Conservation (phyloP, 2,888 invertebrate species). For the Papilio protenor region DNA sequence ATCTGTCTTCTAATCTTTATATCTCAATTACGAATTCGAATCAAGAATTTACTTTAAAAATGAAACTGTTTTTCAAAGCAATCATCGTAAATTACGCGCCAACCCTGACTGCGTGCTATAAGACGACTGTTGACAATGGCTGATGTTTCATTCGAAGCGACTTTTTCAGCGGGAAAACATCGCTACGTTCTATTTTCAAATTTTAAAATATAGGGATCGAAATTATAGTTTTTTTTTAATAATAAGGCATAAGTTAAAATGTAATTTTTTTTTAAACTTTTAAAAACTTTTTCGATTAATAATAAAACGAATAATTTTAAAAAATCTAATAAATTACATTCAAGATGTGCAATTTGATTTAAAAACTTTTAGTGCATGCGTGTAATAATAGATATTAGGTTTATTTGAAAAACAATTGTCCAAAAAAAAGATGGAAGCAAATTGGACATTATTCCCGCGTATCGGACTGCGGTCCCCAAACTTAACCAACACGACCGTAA, state of each 20-base stretch:
- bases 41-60: conserved; percentile 10
- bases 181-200: neutral
- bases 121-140: conserved; percentile 18
- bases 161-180: conserved; percentile 35
- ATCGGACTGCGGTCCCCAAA: conserved; percentile 70
- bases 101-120: conserved; percentile 38
- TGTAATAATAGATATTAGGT: neutral
- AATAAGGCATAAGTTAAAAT: neutral
- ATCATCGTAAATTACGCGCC: conserved; percentile 30
- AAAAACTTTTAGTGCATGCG: neutral
- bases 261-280: too few relatives aligned
- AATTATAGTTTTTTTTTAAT: neutral
- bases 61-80: conserved; percentile 27
- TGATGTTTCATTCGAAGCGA: conserved; percentile 32
- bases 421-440: conserved; percentile 62
- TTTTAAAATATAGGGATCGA: neutral
- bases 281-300: neutral
- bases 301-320: neutral
- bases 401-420: neutral
- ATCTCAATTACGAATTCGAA: conserved; percentile 18
- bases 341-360: neutral
- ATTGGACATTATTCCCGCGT: conserved; percentile 62
- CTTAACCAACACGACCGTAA: conserved; percentile 70
- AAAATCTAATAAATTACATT: conserved; percentile 11
- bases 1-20: conserved; percentile 1